phyloP scores from a whole-genome alignment of 2,113 vertebrate species.

The Pedionomus torquatus region DNA sequence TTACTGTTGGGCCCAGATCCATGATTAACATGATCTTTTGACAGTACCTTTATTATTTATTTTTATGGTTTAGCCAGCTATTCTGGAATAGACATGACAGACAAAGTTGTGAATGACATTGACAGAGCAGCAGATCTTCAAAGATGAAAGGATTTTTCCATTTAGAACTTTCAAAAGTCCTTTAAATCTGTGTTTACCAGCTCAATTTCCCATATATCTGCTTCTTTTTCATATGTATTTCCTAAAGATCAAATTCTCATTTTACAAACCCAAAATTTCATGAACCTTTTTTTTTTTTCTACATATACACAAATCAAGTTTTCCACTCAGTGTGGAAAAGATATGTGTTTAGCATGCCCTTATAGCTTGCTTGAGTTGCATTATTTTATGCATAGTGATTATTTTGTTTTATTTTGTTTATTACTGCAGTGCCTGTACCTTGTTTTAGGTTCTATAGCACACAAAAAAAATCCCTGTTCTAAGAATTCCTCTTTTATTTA shows the following conservation, averaged over 20 bases:
- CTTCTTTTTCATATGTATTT: not conserved
- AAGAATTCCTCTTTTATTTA: not conserved
- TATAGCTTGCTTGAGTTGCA: not conserved
- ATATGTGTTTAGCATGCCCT: not conserved
- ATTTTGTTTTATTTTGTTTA: not conserved
- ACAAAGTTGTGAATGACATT: not conserved
- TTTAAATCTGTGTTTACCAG: not conserved
- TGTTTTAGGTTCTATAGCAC: not conserved
- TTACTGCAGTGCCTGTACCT: not conserved
- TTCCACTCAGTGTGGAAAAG: not conserved
- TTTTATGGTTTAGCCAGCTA: not conserved
- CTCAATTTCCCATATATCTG: fast-evolving
- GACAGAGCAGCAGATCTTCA: not conserved
- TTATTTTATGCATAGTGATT: not conserved
- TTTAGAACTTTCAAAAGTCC: not conserved
- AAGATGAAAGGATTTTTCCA: not conserved
- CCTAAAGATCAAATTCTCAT: not conserved
- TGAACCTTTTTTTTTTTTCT: not conserved
- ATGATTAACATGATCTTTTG: not conserved
- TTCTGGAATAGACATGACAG: not conserved
- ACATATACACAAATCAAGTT: not conserved
- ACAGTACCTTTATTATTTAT: not conserved
- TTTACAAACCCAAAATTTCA: not conserved
- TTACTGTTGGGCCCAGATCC: not conserved
- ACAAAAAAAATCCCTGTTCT: not conserved